These are phyloP conservation scores for Bambusicola thoracicus DNA, from an alignment of 2,113 vertebrate species.

Conservation along the genomic window DNA sequence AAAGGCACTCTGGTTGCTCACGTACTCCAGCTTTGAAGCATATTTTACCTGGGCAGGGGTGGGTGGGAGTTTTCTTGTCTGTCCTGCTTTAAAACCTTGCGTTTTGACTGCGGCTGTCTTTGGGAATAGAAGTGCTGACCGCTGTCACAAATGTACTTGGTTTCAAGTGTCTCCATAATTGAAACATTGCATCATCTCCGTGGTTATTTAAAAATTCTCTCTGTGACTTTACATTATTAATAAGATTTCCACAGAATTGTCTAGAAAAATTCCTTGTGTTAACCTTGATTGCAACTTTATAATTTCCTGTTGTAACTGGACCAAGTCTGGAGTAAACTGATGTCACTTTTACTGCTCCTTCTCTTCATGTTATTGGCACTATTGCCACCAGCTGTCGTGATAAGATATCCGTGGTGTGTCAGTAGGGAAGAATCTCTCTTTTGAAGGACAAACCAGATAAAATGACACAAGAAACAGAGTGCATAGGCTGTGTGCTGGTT, in stretches of 20 bases:
- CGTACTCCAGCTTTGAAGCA: background rate
- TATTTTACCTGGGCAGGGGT: background rate
- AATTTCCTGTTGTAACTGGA: fast-evolving
- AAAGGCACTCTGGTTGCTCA: background rate
- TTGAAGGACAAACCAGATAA: background rate
- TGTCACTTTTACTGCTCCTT: background rate
- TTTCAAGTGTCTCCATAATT: constrained; percentile 1
- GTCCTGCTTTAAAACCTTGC: background rate
- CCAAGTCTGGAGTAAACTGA: background rate
- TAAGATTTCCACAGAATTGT: constrained; percentile 7
- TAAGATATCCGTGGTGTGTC: background rate
- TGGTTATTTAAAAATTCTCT: constrained; percentile 35
- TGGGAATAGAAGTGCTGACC: constrained; percentile 21
- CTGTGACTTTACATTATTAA: constrained; percentile 61
- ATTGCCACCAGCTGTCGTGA: background rate
- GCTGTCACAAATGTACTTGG: background rate
- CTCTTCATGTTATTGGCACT: background rate
- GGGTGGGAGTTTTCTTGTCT: background rate
- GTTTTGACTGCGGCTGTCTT: background rate
- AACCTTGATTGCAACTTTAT: background rate
- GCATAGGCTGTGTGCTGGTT: background rate
- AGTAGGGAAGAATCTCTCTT: background rate
- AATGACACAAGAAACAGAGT: background rate
- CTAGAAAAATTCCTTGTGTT: background rate
- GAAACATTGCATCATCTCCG: background rate